These are phyloP conservation scores for Calyptomena viridis DNA, from an alignment of 2,113 vertebrate species.

Conservation along the genomic window DNA sequence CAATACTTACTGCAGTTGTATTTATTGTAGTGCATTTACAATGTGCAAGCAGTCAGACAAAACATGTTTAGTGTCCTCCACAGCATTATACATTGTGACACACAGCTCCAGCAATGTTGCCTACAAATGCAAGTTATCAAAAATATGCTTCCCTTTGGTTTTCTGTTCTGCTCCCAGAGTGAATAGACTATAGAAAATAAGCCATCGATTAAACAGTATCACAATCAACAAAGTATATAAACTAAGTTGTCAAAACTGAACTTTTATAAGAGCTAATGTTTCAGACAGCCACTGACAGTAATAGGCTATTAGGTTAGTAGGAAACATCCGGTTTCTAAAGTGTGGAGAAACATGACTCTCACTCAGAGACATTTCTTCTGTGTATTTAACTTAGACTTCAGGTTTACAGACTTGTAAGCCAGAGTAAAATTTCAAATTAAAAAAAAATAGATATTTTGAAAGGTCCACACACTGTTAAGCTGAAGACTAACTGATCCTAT, in stretches of 20 bases:
- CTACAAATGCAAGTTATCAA: constrained; percentile 5
- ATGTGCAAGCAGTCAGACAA: constrained; percentile 16
- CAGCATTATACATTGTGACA: background rate
- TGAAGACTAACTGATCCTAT: background rate
- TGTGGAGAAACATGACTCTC: background rate
- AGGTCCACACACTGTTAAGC: background rate
- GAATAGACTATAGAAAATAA: constrained; percentile 10
- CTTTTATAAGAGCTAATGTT: background rate
- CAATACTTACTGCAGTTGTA: background rate
- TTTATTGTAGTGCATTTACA: constrained; percentile 56
- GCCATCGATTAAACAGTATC: background rate
- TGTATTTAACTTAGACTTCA: background rate
- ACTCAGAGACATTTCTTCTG: background rate
- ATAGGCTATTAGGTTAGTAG: background rate
- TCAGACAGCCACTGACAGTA: background rate
- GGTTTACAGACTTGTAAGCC: background rate
- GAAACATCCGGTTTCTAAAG: background rate
- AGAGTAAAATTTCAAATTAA: background rate
- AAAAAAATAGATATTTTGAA: background rate
- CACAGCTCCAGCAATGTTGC: background rate
- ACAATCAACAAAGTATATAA: background rate
- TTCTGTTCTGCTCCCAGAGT: constrained; percentile 16
- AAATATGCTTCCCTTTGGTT: background rate
- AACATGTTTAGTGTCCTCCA: background rate
- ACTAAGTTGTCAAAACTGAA: background rate